These are phyloP conservation scores for Falco columbarius DNA, from an alignment of 2,797 vertebrate species.

Conservation along the genomic window DNA sequence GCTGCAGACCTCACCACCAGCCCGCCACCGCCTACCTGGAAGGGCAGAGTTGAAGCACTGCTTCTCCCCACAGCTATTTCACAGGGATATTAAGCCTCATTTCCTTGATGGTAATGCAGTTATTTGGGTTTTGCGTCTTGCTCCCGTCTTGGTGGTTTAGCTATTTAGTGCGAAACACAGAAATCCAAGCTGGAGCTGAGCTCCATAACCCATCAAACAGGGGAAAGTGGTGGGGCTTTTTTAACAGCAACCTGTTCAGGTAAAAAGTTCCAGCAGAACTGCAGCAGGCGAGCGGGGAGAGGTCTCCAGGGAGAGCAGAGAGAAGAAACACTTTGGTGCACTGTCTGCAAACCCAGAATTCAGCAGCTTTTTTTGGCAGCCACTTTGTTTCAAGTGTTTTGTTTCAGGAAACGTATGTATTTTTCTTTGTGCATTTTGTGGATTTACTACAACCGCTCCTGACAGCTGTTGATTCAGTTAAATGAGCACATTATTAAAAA, in stretches of 20 bases:
- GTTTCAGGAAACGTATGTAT: constrained; percentile 74
- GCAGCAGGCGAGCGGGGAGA: constrained; percentile 51
- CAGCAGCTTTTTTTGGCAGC: constrained; percentile 70
- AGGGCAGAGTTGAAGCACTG: constrained; percentile 5
- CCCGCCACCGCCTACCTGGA: constrained; percentile 48
- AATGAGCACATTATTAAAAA: constrained; percentile 78
- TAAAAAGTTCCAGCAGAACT: constrained; percentile 57
- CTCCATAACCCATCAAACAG: not conserved
- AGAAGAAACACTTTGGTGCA: constrained; percentile 58
- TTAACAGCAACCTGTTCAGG: constrained; percentile 61
- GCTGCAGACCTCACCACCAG: constrained; percentile 2
- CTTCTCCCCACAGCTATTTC: constrained; percentile 50
- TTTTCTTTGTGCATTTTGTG: constrained; percentile 76
- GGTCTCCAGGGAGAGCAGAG: constrained; percentile 57
- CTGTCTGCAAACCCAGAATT: constrained; percentile 72
- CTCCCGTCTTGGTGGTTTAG: not conserved
- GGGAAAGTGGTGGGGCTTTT: not conserved
- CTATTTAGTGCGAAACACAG: not conserved
- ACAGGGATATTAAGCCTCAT: constrained; percentile 49
- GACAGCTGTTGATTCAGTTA: constrained; percentile 83
- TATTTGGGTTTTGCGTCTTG: not conserved
- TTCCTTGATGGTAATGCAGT: constrained; percentile 26
- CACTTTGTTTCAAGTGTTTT: constrained; percentile 78
- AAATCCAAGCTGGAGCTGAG: not conserved
- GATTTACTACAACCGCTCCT: constrained; percentile 78